Percentiles rank a stretch among this genome's conserved stretches.
Evolutionary conservation across 2,113 vertebrate genomes (phyloP).

Genomic region (Delphinapterus leucas): DNA sequence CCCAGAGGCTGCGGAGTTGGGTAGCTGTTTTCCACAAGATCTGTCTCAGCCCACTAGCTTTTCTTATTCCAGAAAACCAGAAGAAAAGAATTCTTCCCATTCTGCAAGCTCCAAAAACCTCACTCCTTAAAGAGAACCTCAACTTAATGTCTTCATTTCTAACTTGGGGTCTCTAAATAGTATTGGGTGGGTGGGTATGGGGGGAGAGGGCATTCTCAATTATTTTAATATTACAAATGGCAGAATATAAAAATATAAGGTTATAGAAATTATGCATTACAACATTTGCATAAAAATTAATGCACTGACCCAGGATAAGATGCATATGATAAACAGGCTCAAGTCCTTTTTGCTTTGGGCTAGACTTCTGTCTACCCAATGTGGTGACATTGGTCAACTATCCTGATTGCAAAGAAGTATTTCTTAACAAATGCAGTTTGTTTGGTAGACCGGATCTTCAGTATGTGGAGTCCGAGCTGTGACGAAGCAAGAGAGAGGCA

Average conservation of each 20-base stretch:
- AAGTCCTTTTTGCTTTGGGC: background rate
- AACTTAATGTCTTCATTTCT: background rate
- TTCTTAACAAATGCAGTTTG: background rate
- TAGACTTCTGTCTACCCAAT: background rate
- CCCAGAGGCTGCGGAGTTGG: background rate
- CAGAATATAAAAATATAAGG: background rate
- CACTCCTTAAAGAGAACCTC: background rate
- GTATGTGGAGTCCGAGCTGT: background rate
- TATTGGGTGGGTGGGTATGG: background rate
- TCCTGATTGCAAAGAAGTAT: background rate
- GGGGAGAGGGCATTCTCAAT: background rate
- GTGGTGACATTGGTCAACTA: background rate
- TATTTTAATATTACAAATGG: conserved; percentile 21
- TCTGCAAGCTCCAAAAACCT: background rate
- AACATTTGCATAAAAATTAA: background rate
- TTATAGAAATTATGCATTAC: background rate
- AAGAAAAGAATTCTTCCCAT: background rate
- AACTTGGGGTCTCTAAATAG: background rate
- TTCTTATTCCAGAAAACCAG: background rate
- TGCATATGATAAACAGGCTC: background rate
- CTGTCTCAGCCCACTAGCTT: background rate
- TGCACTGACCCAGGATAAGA: background rate
- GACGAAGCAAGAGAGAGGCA: too few species aligned
- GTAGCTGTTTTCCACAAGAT: background rate
- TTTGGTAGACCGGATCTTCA: background rate